phyloP scores from a whole-genome alignment of 1,140 invertebrate genomes.

The Microplitis demolitor region DNA sequence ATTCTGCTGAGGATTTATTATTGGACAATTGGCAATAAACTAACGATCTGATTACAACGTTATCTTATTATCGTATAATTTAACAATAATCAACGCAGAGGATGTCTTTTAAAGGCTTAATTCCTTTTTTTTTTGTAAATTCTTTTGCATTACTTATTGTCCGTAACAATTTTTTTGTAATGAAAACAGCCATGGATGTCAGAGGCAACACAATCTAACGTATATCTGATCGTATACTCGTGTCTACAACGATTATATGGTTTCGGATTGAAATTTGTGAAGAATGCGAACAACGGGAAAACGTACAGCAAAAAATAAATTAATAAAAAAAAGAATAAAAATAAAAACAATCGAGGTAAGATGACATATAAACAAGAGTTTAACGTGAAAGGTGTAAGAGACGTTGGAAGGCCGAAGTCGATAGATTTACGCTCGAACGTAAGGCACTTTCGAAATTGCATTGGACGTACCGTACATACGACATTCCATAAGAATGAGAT shows the following conservation, averaged over 20 bases:
- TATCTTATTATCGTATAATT: conserved; percentile 33
- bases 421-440: conserved; percentile 32
- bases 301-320: not conserved
- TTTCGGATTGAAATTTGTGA: not conserved
- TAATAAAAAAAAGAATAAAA: not conserved
- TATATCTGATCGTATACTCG: too few species aligned
- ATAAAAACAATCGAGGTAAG: not conserved
- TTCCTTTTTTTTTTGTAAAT: not conserved
- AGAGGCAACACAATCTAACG: too few species aligned
- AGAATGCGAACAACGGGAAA: not conserved
- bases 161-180: too few species aligned
- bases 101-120: not conserved
- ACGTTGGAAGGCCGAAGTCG: conserved; percentile 30
- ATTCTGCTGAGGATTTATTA: conserved; percentile 30
- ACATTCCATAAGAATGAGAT: conserved; percentile 4
- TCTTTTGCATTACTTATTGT: not conserved
- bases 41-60: not conserved
- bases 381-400: conserved; percentile 17
- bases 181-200: too few species aligned
- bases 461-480: conserved; percentile 15
- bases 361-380: not conserved
- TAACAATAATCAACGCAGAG: conserved; percentile 26
- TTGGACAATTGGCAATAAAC: conserved; percentile 28
- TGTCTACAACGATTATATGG: too few species aligned
- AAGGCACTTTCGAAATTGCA: conserved; percentile 37